phyloP scores from a whole-genome alignment of 2,797 vertebrate species.

The Pelobates cultripes region DNA sequence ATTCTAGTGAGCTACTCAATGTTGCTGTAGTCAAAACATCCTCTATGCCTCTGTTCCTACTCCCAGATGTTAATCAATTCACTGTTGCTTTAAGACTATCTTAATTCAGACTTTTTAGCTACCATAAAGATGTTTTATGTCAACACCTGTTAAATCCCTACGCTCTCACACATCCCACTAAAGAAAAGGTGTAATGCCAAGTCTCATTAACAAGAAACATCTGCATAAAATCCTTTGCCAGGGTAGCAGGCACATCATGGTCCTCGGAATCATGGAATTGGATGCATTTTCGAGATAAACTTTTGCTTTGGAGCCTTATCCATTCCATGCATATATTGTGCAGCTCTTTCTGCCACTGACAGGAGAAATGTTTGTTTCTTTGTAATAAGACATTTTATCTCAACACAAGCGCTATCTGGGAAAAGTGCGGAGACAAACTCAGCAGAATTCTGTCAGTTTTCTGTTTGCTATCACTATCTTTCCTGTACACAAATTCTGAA shows the following conservation, averaged over 20 bases:
- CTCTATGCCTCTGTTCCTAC: not conserved
- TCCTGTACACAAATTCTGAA: conserved; percentile 1
- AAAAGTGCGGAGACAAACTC: not conserved
- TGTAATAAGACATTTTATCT: not conserved
- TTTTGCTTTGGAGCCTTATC: not conserved
- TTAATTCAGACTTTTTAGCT: not conserved
- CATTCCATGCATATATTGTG: not conserved
- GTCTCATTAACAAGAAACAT: not conserved
- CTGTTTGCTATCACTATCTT: conserved; percentile 3
- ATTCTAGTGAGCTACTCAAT: no score
- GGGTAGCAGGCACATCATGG: not conserved
- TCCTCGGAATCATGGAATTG: not conserved
- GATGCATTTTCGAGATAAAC: not conserved
- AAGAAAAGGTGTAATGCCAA: conserved; percentile 2
- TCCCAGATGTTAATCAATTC: not conserved
- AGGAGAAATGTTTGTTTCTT: not conserved
- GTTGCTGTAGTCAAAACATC: no score
- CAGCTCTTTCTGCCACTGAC: not conserved
- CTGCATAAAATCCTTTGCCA: not conserved
- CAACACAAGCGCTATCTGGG: not conserved
- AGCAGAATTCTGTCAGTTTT: not conserved
- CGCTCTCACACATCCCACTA: conserved; percentile 1
- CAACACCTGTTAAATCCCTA: conserved; percentile 9
- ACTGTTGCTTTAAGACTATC: not conserved
- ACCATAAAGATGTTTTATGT: conserved; percentile 5